Evolutionary conservation across 2,888 invertebrate genomes (phyloP).

Genomic region (Hoplodrina blanda): DNA sequence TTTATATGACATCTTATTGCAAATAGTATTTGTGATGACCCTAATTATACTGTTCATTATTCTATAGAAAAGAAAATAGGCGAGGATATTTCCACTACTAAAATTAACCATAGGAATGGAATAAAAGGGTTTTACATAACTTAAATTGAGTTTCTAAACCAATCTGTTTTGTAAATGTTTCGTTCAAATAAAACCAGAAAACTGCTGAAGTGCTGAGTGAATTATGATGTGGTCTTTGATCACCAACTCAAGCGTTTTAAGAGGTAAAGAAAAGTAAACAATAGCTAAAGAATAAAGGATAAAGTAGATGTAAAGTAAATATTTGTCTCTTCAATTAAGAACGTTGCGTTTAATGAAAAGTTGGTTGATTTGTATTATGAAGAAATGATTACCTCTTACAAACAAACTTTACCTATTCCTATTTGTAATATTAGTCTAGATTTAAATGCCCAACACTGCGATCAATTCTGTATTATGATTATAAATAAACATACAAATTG

Average conservation of each 20-base stretch:
- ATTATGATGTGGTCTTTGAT: background rate
- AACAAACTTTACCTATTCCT: no score
- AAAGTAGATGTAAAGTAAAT: background rate
- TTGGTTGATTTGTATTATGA: background rate
- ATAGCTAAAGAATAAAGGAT: background rate
- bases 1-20: no score
- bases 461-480: conserved; percentile 4
- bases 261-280: background rate
- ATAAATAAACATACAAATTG: conserved; percentile 8
- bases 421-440: background rate
- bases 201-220: background rate
- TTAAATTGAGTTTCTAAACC: background rate
- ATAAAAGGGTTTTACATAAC: background rate
- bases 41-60: no score
- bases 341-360: background rate
- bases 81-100: no score
- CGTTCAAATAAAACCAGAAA: background rate
- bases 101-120: no score
- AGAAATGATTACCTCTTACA: no score
- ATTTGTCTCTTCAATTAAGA: background rate
- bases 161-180: background rate
- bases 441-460: conserved; percentile 1
- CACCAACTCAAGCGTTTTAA: background rate
- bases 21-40: no score
- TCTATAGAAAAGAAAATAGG: no score